Conservation (phyloP, 1,140 invertebrate species). For the Oryzaephilus surinamensis region DNA sequence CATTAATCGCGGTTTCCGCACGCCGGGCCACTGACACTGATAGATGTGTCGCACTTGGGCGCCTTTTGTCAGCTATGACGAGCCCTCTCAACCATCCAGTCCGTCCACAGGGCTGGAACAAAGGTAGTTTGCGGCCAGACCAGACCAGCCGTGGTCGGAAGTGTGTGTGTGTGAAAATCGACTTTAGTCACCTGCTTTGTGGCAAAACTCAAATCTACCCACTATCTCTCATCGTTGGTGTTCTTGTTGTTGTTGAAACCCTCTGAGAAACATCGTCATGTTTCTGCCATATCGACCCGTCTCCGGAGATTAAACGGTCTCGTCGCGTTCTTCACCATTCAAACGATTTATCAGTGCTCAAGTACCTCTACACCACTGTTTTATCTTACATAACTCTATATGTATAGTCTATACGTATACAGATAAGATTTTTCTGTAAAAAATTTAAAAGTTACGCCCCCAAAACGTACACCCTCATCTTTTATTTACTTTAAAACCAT, state of each 20-base stretch:
- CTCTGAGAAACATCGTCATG: not conserved
- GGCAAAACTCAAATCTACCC: slow-evolving; percentile 3
- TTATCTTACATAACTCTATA: slow-evolving; percentile 8
- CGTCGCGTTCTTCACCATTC: slow-evolving; percentile 10
- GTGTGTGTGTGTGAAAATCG: slow-evolving; percentile 1
- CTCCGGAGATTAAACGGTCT: slow-evolving; percentile 10
- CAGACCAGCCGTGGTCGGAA: not conserved
- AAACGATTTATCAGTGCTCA: slow-evolving; percentile 12
- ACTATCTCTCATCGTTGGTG: not conserved
- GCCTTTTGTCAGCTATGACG: slow-evolving; percentile 17
- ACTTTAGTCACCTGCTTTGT: slow-evolving; percentile 4
- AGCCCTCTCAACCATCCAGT: not conserved
- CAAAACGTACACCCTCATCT: no score
- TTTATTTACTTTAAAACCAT: no score
- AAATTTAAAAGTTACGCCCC: no score
- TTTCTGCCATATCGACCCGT: slow-evolving; percentile 1
- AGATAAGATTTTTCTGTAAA: no score
- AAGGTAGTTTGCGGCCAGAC: no score
- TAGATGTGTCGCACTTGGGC: slow-evolving; percentile 16
- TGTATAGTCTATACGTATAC: no score
- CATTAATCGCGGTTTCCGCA: slow-evolving; percentile 25
- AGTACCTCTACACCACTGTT: slow-evolving; percentile 11
- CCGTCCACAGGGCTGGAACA: not conserved
- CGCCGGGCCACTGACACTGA: slow-evolving; percentile 22
- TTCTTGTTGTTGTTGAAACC: not conserved